Evolutionary conservation across 2,888 invertebrate genomes (phyloP), one percentile per base, ranked within the genome.

Genomic region (Pyrocoelia pectoralis): DNA sequence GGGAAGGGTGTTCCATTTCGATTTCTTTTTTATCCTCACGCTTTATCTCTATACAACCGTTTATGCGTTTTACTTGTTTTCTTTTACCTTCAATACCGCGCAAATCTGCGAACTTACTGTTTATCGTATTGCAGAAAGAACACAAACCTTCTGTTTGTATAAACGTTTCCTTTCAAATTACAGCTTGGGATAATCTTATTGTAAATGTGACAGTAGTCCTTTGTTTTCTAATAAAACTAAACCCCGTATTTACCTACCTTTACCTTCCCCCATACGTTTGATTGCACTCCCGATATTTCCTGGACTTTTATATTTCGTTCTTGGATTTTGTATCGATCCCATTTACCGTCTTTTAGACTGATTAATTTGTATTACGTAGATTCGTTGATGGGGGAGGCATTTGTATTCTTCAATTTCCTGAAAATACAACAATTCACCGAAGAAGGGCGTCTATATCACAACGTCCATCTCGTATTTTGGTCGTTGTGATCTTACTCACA

Each of bases 1-100:
- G 63, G 24, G 55, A 63, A 33, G 52, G 33, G 46, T 49, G 49
- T 54, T 61, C 43, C 55, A 51, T 55, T 61, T 48, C 54, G 17
- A 14, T 19, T 46, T 43, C 43, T 49, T 24, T 17, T 46, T 49
- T 46, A 55, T 65, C 48, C 56, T 38, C 40, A 17, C 48, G 2
- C 33, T 59, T 56, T 65, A 59, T 60, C 38, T 65, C 60, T 56
- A 52, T 56, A 60, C 64, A 60, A 62, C 52, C 62, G 53, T 29
- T 62, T 57, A 53, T 48, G 52, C 53, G 56, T 57, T 62, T 56
- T 56, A 41, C 52, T 61, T 50, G 53, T 50, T 41, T 24, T 52
- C 46, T 48, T n/a, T 40, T 18, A 41, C 9, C 29, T 43, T 24
- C 43, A 17, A 58, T 33, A 57, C 15, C 13, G 49, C 40, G 14